Base-by-base conservation (phyloP, 2,113 vertebrate genomes). In the Lasiurus cinereus region DNA sequence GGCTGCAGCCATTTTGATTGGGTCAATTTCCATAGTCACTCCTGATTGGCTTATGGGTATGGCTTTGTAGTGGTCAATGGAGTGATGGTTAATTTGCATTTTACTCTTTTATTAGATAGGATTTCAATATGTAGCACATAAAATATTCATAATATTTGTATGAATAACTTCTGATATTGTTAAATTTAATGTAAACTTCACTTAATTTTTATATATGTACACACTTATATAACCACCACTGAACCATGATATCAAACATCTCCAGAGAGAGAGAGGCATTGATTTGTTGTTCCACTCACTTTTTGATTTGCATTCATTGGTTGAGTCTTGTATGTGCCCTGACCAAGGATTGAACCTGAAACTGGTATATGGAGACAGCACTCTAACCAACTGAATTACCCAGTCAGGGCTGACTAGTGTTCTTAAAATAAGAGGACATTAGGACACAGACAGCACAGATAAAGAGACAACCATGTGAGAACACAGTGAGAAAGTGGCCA, bases 381-480 rank as follows among this genome's bases (percentile, higher is more conserved):
- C 27, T 64, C 62, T 64, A 64, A 64, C 62, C 62, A 64, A 29
- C 62, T 29, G 62, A 64, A 11, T 27, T 64, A 29, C 12, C 27
- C 4, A 13, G 27, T 27, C 62, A 64, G 62, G 27, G 27, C 24
- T 66, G 36, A 56, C 64, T n/a, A 33, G 4, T 21, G 0, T 56
- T 33, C 14, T 88, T 54, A 27, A 21, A 59, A 48, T 11, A 72
- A 73, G 16, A 52, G 19, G 16, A 39, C 12, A 52, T 27, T 43
- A 24, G 69, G 46, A 74, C 46, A 83, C 18, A 73, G 52, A 48
- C 7, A 39, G 36, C 52, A 88, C 15, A 54, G 4, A 24, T 6
- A 22, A 16, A 52, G 8, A 8, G 27, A 9, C 0, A 3, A 8
- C 43, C 18, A 2, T 39, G 2, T 69, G 56, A n/a, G 3, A 8